Evolutionary conservation across 2,888 invertebrate species (phyloP).

Genomic region (Myopa tessellatipennis): DNA sequence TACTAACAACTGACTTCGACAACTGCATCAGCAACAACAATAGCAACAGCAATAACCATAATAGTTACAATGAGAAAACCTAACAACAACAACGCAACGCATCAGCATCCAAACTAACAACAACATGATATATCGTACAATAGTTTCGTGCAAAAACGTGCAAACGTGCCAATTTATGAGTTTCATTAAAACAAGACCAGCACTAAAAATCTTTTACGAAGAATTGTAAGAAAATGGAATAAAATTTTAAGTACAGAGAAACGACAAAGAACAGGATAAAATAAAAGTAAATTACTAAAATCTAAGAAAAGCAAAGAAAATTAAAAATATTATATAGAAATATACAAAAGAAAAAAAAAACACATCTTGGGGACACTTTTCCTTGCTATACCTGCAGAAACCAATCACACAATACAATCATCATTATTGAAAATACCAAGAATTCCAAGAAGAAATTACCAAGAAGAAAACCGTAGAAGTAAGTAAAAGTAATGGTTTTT

Average conservation of each 20-base stretch:
- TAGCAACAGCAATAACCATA: not conserved
- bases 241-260: not conserved
- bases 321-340: constrained; percentile 24
- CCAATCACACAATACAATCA: not conserved
- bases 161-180: constrained; percentile 46
- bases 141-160: constrained; percentile 43
- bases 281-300: not conserved
- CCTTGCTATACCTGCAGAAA: not conserved
- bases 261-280: not conserved
- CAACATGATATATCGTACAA: not conserved
- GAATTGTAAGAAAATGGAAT: constrained; percentile 6
- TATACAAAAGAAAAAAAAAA: constrained; percentile 17
- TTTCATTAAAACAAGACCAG: constrained; percentile 40
- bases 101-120: not conserved
- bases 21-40: not conserved
- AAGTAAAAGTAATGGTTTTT: too few relatives aligned
- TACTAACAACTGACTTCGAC: constrained; percentile 3
- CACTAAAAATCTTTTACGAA: constrained; percentile 1
- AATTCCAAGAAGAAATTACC: too few relatives aligned
- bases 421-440: not conserved
- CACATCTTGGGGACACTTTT: not conserved
- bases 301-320: constrained; percentile 8
- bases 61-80: not conserved
- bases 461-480: too few relatives aligned
- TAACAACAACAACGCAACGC: not conserved